Evolutionary conservation across 30 jellyfish, hydroid and myxozoan genomes (phyloP), one percentile per base, ranked within the genome.

Genomic region (Aurelia sp.): DNA sequence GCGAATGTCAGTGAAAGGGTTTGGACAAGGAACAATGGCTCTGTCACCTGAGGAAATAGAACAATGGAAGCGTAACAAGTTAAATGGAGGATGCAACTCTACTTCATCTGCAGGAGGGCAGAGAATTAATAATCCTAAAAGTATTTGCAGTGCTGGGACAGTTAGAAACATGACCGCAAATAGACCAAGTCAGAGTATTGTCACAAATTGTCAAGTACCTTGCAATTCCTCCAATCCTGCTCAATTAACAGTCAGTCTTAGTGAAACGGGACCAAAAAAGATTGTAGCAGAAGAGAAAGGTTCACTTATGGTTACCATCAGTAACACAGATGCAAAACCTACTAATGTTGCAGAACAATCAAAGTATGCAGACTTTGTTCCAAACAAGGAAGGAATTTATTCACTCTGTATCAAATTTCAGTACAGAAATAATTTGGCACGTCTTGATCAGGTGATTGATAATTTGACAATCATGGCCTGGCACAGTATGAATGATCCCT

Each of bases 1-100:
- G 79, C 73, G 84, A 52, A 73, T 70, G 92, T 81, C 98, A 17
- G 89, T 20, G 15, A 69, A 68, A 31, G 96, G 90, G 1, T 71
- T 58, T 60, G 90, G 90, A 16, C 53, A 41, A 23, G 90, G 90
- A 13, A 31, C 78, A 11, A 71, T 30, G 75, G 76, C 96, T 4
- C 75, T 86, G 31, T 61, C 78, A 20, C 96, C 96, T 6, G 88
- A 80, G n/a, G 96, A 76, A 55, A 86, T 86, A 6, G 44, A 41
- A 41, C 66, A 70, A 50, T 83, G 92, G 92, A 71, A 83, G 41
- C 52, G 52, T 4, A 76, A 40, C 18, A 61, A 59, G 44, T 27
- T 22, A 8, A 70, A 78, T 47, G 88, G 60, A 2, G 27, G 57
- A 48, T 15, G 70, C 53, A 18, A 22, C n/a, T 78, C 71, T 7